Conservation (phyloP, 2,113 vertebrate genomes). For the Elaphurus davidianus region DNA sequence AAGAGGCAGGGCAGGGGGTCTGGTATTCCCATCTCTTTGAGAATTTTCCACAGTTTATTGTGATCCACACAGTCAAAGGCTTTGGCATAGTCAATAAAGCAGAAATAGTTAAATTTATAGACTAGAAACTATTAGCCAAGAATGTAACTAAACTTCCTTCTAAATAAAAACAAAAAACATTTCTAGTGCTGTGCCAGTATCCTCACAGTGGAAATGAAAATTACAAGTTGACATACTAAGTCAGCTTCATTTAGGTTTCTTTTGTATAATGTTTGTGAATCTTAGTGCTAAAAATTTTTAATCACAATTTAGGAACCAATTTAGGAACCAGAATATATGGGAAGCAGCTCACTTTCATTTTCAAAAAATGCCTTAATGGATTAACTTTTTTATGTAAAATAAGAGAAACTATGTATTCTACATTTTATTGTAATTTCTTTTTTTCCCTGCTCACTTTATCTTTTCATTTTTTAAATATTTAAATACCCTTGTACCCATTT, state of each 20-base stretch:
- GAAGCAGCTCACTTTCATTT: not conserved
- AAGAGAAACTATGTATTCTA: not conserved
- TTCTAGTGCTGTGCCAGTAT: not conserved
- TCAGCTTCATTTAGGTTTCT: not conserved
- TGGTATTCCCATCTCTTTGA: too few relatives aligned
- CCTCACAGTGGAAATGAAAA: not conserved
- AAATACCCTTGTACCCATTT: not conserved
- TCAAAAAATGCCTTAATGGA: not conserved
- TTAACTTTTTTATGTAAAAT: not conserved
- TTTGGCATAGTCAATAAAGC: too few relatives aligned
- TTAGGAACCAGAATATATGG: not conserved
- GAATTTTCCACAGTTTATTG: too few relatives aligned
- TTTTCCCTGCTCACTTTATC: not conserved
- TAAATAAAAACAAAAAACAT: conserved; percentile 34
- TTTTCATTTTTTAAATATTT: not conserved
- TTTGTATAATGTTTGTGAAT: not conserved
- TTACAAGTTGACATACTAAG: not conserved
- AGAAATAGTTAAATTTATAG: not conserved
- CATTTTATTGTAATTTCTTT: not conserved
- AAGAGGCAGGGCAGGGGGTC: too few relatives aligned
- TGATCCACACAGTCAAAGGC: too few relatives aligned
- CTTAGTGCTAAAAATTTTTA: not conserved
- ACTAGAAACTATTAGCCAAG: not conserved
- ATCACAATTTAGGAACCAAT: not conserved
- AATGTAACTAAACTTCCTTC: not conserved